Conservation (phyloP, 2,888 invertebrate genomes). For the Drosophila peninsularis region DNA sequence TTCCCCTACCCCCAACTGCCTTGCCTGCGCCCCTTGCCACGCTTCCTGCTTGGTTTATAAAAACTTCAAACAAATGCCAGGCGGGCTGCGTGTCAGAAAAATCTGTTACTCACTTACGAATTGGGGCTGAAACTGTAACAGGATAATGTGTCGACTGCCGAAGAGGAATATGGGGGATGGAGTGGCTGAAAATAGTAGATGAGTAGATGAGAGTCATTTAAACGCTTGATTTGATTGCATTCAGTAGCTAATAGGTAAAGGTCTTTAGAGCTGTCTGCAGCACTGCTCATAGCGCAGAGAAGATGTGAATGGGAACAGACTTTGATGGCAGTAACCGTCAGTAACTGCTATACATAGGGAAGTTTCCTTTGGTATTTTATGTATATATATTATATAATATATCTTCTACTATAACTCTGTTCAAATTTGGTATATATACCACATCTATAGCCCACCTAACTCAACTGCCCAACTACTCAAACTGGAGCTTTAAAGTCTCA, state of each 20-base stretch:
- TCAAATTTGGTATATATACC: background rate
- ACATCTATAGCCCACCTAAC: too few species aligned
- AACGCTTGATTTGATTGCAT: constrained; percentile 36
- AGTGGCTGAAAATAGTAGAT: background rate
- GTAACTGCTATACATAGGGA: too few species aligned
- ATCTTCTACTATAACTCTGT: too few species aligned
- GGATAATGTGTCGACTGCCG: constrained; percentile 36
- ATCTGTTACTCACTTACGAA: constrained; percentile 77
- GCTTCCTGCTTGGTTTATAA: constrained; percentile 41
- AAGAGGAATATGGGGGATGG: background rate
- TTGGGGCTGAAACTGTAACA: constrained; percentile 32
- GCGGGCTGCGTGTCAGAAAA: constrained; percentile 80
- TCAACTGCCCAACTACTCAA: background rate
- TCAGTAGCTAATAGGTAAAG: background rate
- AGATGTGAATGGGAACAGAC: background rate
- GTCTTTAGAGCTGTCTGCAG: background rate
- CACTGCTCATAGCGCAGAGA: background rate
- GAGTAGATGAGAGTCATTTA: constrained; percentile 17
- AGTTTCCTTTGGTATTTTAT: too few species aligned
- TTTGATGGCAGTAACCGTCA: background rate
- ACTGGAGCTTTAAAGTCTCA: background rate
- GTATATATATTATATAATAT: too few species aligned
- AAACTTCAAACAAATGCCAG: constrained; percentile 73
- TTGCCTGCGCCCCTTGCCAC: constrained; percentile 8
- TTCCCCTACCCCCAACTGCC: constrained; percentile 10